phyloP scores from a whole-genome alignment of 2,888 invertebrate species.

The Caenorhabditis uteleia region DNA sequence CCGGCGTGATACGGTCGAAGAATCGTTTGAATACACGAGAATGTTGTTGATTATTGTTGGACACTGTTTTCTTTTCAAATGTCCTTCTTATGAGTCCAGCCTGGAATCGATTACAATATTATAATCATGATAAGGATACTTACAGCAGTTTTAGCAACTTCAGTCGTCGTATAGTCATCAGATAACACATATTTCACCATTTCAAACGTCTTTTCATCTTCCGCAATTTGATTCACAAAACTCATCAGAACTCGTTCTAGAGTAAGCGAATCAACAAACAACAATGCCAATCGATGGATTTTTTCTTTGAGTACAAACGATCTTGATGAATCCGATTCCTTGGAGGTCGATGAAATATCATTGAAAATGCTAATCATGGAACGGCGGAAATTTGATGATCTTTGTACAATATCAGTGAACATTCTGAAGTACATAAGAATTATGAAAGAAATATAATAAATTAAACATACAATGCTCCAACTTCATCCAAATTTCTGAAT shows the following conservation, averaged over 20 bases:
- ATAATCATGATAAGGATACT: background rate
- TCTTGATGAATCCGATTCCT: background rate
- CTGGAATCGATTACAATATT: conserved; percentile 5
- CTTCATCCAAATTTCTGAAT: conserved; percentile 18
- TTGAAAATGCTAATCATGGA: conserved; percentile 14
- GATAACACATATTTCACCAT: conserved; percentile 22
- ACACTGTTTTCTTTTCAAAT: background rate
- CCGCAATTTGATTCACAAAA: conserved; percentile 34
- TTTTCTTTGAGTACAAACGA: conserved; percentile 14
- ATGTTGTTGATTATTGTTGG: background rate
- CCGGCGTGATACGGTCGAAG: conserved; percentile 20
- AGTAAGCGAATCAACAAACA: conserved; percentile 25
- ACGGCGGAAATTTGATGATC: conserved; percentile 32
- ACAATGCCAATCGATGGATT: conserved; percentile 18
- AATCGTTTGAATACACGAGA: conserved; percentile 12
- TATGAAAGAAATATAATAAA: background rate
- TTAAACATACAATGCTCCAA: conserved; percentile 9
- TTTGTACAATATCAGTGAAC: conserved; percentile 22
- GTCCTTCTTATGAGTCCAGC: conserved; percentile 3
- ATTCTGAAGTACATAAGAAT: conserved; percentile 10
- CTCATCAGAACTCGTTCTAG: conserved; percentile 16
- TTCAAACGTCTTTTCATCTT: conserved; percentile 22
- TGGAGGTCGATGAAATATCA: conserved; percentile 1
- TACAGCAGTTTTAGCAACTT: conserved; percentile 15
- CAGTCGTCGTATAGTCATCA: conserved; percentile 15